phyloP scores from a whole-genome alignment of 2,888 invertebrate genomes.

The Cabera pusaria region DNA sequence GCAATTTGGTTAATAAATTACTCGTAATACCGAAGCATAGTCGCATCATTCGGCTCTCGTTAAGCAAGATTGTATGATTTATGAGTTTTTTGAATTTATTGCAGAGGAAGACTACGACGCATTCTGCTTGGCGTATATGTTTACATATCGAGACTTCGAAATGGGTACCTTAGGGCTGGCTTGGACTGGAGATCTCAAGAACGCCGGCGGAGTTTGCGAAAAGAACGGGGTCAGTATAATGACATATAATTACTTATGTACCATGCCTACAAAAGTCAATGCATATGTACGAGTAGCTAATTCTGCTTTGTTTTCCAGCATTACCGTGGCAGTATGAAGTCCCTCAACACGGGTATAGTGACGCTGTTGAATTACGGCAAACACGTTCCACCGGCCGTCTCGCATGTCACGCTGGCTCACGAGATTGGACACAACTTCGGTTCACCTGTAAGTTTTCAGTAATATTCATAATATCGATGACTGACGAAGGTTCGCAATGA shows the following conservation, averaged over 20 bases:
- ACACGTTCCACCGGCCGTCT: constrained; percentile 98
- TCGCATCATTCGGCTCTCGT: constrained; percentile 21
- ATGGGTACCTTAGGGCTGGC: constrained; percentile 98
- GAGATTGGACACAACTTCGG: constrained; percentile 99
- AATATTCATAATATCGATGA: no score
- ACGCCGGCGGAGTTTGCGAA: constrained; percentile 99
- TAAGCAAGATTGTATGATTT: constrained; percentile 27
- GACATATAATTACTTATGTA: no score
- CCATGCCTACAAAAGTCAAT: not conserved
- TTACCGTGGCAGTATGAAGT: constrained; percentile 96
- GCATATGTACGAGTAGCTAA: not conserved
- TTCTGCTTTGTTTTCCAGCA: constrained; percentile 85
- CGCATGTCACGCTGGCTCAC: constrained; percentile 98
- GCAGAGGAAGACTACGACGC: constrained; percentile 98
- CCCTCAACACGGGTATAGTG: constrained; percentile 98
- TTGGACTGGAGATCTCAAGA: constrained; percentile 98
- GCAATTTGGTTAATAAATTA: constrained; percentile 46
- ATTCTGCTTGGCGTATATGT: constrained; percentile 99
- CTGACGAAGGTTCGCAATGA: no score
- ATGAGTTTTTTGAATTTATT: constrained; percentile 46
- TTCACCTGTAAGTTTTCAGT: constrained; percentile 89
- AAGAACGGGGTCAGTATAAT: constrained; percentile 94
- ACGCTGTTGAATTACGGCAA: constrained; percentile 98
- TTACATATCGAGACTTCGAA: constrained; percentile 98
- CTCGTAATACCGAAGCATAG: constrained; percentile 27